phyloP scores from a whole-genome alignment of 2,888 invertebrate species.

The Brachypalpus laphriformis region DNA sequence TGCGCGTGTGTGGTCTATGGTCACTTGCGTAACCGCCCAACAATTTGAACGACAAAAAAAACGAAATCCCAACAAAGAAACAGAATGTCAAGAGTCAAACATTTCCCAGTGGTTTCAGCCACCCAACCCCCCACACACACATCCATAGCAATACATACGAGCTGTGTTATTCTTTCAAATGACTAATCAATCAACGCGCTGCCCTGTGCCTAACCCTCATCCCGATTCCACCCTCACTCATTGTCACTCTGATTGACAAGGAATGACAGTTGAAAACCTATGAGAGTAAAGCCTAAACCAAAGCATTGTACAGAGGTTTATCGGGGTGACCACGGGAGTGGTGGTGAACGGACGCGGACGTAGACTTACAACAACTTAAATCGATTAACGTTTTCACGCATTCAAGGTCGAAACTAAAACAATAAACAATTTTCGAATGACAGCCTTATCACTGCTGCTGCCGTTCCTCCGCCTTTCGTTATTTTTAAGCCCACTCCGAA shows the following conservation, averaged over 20 bases:
- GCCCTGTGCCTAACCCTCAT: neutral
- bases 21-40: conserved; percentile 25
- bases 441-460: conserved; percentile 25
- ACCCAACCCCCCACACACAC: neutral
- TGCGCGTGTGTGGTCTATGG: neutral
- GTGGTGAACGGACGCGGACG: neutral
- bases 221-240: conserved; percentile 8
- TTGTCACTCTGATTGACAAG: conserved; percentile 49
- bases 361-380: conserved; percentile 41
- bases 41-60: neutral
- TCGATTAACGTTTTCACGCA: conserved; percentile 54
- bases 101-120: too few relatives aligned
- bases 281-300: neutral
- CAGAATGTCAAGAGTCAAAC: conserved; percentile 44
- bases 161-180: conserved; percentile 18
- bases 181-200: conserved; percentile 49
- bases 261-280: conserved; percentile 43
- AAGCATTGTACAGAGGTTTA: neutral
- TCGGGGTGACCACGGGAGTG: neutral
- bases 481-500: conserved; percentile 18
- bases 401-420: conserved; percentile 58
- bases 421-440: conserved; percentile 58
- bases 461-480: neutral
- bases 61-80: conserved; percentile 6
- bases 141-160: neutral